Conservation (phyloP, 2,797 vertebrate species). For the Sebastes iracundus region DNA sequence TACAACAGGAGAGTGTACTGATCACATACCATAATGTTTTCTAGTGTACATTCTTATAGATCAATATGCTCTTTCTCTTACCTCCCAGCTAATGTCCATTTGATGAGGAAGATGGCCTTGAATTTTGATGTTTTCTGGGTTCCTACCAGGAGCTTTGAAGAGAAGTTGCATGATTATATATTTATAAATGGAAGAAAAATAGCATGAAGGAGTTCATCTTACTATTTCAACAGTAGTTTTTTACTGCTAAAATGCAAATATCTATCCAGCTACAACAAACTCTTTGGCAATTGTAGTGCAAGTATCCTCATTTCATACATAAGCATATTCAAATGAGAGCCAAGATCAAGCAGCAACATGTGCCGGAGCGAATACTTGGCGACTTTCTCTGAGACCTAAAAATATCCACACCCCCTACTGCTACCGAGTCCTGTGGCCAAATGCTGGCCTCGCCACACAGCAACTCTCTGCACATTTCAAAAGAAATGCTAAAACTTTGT, state of each 20-base stretch:
- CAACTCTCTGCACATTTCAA: constrained; percentile 3
- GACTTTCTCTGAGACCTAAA: constrained; percentile 3
- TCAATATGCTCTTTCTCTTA: constrained; percentile 56
- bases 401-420: constrained; percentile 11
- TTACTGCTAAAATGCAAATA: neutral
- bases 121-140: constrained; percentile 90
- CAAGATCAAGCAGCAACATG: constrained; percentile 8
- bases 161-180: constrained; percentile 3
- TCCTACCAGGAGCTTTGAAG: constrained; percentile 90
- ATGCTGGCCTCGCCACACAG: neutral
- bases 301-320: constrained; percentile 5
- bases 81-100: constrained; percentile 96
- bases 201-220: neutral
- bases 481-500: constrained; percentile 17
- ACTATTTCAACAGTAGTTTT: neutral
- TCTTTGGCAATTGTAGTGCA: neutral
- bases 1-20: constrained; percentile 58
- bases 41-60: neutral
- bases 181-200: neutral
- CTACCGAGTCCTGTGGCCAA: neutral
- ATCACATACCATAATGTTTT: neutral
- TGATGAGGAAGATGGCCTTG: constrained; percentile 90
- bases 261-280: neutral
- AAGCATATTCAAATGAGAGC: constrained; percentile 15
- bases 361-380: neutral